A percentile compares a stretch with the other conserved stretches of the same genome.
These are phyloP conservation scores for Phoxinus dragarum DNA, from an alignment of 2,797 vertebrate species.

Conservation along the genomic window DNA sequence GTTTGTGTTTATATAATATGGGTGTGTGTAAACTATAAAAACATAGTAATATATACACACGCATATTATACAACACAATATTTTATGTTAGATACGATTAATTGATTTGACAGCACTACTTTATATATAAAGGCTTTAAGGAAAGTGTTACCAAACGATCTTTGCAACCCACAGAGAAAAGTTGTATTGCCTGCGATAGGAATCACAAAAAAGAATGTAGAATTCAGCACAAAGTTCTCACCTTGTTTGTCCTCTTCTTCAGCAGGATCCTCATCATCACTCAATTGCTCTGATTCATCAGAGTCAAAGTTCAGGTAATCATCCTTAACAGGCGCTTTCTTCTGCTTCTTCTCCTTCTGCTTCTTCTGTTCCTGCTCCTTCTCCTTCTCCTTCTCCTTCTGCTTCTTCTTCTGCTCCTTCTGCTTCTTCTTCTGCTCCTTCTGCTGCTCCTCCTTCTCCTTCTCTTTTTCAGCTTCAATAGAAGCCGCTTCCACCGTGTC, in stretches of 20 bases:
- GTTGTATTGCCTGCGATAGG: background rate
- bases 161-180: background rate
- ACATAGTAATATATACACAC: no score
- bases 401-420: no score
- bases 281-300: slow-evolving; percentile 79
- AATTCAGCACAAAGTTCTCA: slow-evolving; percentile 51
- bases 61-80: no score
- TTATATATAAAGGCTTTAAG: no score
- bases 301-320: slow-evolving; percentile 99
- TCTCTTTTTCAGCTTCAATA: slow-evolving; percentile 50
- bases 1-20: no score
- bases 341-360: slow-evolving; percentile 58
- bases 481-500: slow-evolving; percentile 73
- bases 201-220: background rate
- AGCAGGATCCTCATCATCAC: slow-evolving; percentile 66
- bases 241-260: slow-evolving; percentile 58
- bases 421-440: no score
- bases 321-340: slow-evolving; percentile 66
- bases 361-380: slow-evolving; percentile 64
- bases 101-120: no score
- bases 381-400: background rate
- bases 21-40: no score
- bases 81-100: no score
- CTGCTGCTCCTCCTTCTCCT: slow-evolving; percentile 56
- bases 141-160: background rate